phyloP scores from a whole-genome alignment of 2,888 invertebrate species.

The Drosophila kanekoi region DNA sequence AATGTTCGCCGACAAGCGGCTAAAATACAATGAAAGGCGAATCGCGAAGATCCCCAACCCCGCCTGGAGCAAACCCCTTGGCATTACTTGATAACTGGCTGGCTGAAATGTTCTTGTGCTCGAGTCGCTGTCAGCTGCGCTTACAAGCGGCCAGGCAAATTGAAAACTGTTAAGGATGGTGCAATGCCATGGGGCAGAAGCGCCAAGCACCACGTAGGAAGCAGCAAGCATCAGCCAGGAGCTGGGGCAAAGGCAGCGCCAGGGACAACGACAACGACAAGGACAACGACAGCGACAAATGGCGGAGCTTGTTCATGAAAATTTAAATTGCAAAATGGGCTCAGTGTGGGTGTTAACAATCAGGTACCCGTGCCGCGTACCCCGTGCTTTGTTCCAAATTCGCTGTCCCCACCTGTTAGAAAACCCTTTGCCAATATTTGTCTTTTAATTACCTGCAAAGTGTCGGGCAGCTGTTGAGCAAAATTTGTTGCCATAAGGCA shows the following conservation, averaged over 20 bases:
- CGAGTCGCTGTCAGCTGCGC: constrained; percentile 75
- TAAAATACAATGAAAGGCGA: constrained; percentile 67
- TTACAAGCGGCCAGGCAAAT: constrained; percentile 77
- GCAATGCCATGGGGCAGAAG: constrained; percentile 18
- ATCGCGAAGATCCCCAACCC: constrained; percentile 29
- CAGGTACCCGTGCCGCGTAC: constrained; percentile 5
- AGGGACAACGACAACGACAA: constrained; percentile 11
- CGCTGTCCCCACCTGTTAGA: background rate
- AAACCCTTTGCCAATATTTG: constrained; percentile 63
- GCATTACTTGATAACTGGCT: constrained; percentile 52
- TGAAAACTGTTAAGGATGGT: constrained; percentile 76
- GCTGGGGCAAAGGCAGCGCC: constrained; percentile 17
- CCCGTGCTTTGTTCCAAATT: background rate
- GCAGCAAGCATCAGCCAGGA: constrained; percentile 1
- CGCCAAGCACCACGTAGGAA: constrained; percentile 5
- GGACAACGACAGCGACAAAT: constrained; percentile 72
- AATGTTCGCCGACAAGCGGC: constrained; percentile 72
- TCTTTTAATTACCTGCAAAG: constrained; percentile 72
- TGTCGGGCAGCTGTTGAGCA: constrained; percentile 58
- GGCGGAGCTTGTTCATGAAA: constrained; percentile 79
- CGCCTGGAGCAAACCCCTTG: constrained; percentile 23
- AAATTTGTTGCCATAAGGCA: constrained; percentile 56
- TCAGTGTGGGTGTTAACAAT: constrained; percentile 61
- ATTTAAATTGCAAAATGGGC: constrained; percentile 80
- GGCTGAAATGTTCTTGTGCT: constrained; percentile 41